These are phyloP conservation scores for Varecia variegata DNA, from an alignment of 2,797 vertebrate species.

Conservation along the genomic window DNA sequence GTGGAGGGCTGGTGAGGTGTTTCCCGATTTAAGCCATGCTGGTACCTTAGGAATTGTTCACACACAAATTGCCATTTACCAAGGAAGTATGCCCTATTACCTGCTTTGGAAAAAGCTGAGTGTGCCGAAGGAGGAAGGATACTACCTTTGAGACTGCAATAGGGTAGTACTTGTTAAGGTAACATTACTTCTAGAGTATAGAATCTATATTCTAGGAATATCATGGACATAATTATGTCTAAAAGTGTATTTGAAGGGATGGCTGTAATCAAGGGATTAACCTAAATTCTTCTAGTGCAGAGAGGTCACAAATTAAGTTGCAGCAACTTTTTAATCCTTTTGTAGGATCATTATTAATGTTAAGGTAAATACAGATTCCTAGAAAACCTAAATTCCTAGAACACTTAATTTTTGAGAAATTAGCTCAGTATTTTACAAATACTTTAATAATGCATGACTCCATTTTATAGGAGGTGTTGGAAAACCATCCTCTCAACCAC, in stretches of 20 bases:
- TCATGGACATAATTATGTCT: background rate
- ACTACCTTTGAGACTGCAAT: background rate
- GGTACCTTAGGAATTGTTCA: background rate
- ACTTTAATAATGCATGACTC: background rate
- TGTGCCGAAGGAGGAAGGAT: background rate
- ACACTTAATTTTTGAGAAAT: constrained; percentile 31
- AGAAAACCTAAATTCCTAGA: background rate
- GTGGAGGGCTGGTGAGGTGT: background rate
- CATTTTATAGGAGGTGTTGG: background rate
- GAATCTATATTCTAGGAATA: background rate
- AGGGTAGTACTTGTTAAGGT: background rate
- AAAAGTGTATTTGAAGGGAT: background rate
- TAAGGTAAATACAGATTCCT: background rate
- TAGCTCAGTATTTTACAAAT: background rate
- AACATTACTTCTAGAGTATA: background rate
- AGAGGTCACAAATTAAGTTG: background rate
- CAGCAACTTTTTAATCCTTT: background rate
- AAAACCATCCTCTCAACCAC: background rate
- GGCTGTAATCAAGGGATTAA: background rate
- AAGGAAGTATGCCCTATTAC: background rate
- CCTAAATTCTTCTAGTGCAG: background rate
- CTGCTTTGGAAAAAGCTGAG: background rate
- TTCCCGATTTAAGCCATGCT: background rate
- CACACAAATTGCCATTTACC: background rate
- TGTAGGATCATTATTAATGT: background rate